phyloP scores from a whole-genome alignment of 2,113 vertebrate species.

The Dromiciops gliroides region DNA sequence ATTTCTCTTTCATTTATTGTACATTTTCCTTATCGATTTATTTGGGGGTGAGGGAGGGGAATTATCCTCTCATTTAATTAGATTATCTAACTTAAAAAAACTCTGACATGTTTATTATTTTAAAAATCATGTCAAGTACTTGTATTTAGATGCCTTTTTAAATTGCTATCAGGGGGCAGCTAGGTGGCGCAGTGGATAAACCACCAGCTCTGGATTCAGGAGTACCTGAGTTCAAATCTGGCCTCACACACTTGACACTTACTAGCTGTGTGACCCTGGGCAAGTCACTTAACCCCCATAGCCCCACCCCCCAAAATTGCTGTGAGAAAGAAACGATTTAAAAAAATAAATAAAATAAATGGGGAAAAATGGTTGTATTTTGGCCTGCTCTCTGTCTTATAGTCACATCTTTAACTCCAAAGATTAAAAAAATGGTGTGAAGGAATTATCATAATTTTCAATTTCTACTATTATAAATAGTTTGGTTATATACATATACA shows the following conservation, averaged over 20 bases:
- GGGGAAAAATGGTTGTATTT: neutral
- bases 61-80: neutral
- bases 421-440: neutral
- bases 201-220: too few relatives aligned
- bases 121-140: neutral
- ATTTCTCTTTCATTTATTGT: too few relatives aligned
- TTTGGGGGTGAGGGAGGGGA: too few relatives aligned
- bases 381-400: neutral
- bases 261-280: too few relatives aligned
- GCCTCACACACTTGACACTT: too few relatives aligned
- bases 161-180: neutral
- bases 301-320: too few relatives aligned
- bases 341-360: neutral
- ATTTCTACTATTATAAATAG: neutral
- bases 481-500: too few relatives aligned
- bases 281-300: too few relatives aligned
- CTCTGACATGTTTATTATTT: too few relatives aligned
- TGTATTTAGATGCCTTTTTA: neutral
- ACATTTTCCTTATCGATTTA: neutral
- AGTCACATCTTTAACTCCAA: too few relatives aligned
- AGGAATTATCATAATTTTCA: neutral
- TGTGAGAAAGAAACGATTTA: neutral
- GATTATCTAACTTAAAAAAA: neutral
- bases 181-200: too few relatives aligned
- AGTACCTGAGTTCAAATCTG: too few relatives aligned